phyloP scores from a whole-genome alignment of 1,140 invertebrate species.

The Aradophagus sp. region DNA sequence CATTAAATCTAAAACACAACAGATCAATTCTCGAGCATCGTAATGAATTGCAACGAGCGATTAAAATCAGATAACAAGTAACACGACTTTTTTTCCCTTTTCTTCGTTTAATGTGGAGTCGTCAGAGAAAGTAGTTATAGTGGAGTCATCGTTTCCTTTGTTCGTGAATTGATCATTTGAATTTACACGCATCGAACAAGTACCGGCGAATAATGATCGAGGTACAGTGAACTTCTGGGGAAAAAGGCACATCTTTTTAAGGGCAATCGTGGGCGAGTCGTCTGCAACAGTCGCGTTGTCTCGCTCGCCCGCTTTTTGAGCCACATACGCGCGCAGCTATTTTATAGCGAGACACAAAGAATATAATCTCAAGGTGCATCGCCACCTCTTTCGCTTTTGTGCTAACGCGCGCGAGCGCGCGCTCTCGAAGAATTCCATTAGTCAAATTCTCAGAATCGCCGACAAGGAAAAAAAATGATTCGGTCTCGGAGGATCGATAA shows the following conservation, averaged over 20 bases:
- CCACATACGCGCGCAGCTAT: conserved; percentile 31
- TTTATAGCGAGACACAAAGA: conserved; percentile 49
- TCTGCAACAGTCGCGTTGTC: conserved; percentile 43
- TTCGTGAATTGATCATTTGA: conserved; percentile 49
- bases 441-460: conserved; percentile 48
- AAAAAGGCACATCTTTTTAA: conserved; percentile 55
- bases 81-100: no score
- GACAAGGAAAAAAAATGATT: conserved; percentile 19
- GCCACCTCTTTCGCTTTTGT: conserved; percentile 47
- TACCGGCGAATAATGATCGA: conserved; percentile 44
- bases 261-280: conserved; percentile 57
- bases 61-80: no score
- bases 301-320: conserved; percentile 37
- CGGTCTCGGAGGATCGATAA: conserved; percentile 2
- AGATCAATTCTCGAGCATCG: no score
- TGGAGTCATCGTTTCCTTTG: conserved; percentile 49
- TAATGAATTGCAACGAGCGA: no score
- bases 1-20: no score
- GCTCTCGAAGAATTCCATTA: conserved; percentile 42
- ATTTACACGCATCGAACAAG: conserved; percentile 42
- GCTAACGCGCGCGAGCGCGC: conserved; percentile 17
- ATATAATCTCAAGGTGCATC: conserved; percentile 62
- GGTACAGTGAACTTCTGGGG: conserved; percentile 51
- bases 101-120: background rate
- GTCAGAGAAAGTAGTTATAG: conserved; percentile 18